Evolutionary conservation across 2,113 vertebrate genomes (phyloP).

Genomic region (Lonchura striata): DNA sequence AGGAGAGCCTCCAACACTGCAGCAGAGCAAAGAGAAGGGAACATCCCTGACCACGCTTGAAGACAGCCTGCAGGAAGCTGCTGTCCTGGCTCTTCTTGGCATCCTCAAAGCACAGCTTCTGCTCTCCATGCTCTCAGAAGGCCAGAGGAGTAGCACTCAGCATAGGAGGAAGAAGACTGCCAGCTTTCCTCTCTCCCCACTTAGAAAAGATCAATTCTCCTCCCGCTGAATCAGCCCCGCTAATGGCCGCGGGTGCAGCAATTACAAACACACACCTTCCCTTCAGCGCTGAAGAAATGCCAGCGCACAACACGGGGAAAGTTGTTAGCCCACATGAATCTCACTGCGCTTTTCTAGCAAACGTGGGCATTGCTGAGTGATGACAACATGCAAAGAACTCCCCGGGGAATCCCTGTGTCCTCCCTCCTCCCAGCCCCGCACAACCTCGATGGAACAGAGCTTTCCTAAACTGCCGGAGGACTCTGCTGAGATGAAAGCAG

Average conservation of each 20-base stretch:
- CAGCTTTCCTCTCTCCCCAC: not conserved
- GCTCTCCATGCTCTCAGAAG: not conserved
- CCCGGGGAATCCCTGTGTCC: not conserved
- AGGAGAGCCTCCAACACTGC: not conserved
- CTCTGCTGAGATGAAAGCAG: not conserved
- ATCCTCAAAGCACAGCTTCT: not conserved
- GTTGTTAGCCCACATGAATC: not conserved
- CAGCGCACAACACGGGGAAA: not conserved
- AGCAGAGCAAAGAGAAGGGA: not conserved
- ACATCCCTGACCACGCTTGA: not conserved
- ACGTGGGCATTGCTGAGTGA: accelerated
- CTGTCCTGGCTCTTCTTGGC: not conserved
- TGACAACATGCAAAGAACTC: accelerated
- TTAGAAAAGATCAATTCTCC: not conserved
- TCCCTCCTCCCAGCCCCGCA: not conserved
- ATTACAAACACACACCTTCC: not conserved
- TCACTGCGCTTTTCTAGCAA: accelerated
- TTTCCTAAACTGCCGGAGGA: accelerated
- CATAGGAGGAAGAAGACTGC: not conserved
- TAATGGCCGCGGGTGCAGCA: not conserved
- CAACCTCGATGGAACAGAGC: not conserved
- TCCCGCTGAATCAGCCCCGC: not conserved
- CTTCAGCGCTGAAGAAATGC: not conserved
- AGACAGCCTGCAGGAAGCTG: not conserved
- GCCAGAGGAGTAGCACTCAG: not conserved